Percentiles rank a stretch among this genome's conserved stretches.
phyloP scores from a whole-genome alignment of 1,140 invertebrate species.

The Heliconius melpomene region DNA sequence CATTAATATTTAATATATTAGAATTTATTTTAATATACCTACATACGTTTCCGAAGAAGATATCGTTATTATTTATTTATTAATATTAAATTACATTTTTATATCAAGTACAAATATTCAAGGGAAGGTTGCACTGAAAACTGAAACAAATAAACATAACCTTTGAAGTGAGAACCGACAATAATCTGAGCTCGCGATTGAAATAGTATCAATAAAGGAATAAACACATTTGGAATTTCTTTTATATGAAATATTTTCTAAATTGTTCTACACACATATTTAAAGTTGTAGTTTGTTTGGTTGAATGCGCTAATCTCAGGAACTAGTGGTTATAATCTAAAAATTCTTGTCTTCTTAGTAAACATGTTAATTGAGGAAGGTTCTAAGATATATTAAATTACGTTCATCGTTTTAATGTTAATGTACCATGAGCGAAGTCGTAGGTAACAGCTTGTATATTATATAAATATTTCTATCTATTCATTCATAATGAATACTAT shows the following conservation, averaged over 20 bases:
- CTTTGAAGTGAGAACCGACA: constrained; percentile 43
- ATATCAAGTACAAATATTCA: constrained; percentile 37
- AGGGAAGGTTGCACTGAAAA: constrained; percentile 50
- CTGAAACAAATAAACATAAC: constrained; percentile 42
- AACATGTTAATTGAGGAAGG: too few species aligned
- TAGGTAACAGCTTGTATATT: too few species aligned
- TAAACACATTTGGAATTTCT: neutral
- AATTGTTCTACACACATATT: too few species aligned
- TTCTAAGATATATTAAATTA: too few species aligned
- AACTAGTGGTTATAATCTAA: too few species aligned
- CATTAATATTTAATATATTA: neutral
- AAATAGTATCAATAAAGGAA: neutral
- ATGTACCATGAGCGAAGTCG: neutral
- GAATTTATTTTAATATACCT: constrained; percentile 2
- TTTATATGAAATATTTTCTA: too few species aligned
- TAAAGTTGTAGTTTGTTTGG: too few species aligned
- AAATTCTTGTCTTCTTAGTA: too few species aligned
- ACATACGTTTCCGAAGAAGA: constrained; percentile 15
- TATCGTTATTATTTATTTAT: constrained; percentile 21
- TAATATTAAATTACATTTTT: constrained; percentile 28
- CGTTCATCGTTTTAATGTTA: neutral
- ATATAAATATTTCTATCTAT: neutral
- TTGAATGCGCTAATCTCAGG: too few species aligned
- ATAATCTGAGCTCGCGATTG: neutral
- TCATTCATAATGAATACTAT: neutral